Evolutionary conservation across 1,140 invertebrate species (phyloP).

Genomic region (Chironomus tepperi): DNA sequence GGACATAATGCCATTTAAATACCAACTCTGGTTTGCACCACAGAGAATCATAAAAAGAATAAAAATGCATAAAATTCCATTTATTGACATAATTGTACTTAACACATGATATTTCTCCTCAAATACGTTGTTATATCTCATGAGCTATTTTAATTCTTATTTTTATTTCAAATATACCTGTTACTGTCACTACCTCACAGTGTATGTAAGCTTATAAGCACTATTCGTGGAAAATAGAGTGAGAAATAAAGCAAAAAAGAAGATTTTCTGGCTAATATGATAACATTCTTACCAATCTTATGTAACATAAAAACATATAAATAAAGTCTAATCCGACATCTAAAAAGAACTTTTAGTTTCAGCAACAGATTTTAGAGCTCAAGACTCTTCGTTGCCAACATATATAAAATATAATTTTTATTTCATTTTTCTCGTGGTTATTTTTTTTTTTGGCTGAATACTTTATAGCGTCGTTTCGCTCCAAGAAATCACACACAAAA

Average conservation of each 20-base stretch:
- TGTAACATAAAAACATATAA: slow-evolving; percentile 23
- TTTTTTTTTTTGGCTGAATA: neutral
- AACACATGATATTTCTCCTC: no score
- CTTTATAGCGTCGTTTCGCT: slow-evolving; percentile 3
- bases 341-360: slow-evolving; percentile 15
- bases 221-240: slow-evolving; percentile 10
- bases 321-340: slow-evolving; percentile 21
- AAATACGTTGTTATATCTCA: no score
- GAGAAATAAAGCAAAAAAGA: slow-evolving; percentile 16
- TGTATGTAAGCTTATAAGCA: neutral
- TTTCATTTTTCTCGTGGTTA: neutral
- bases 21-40: no score
- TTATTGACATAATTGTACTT: no score
- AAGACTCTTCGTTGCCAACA: neutral
- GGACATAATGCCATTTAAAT: no score
- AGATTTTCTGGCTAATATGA: slow-evolving; percentile 9
- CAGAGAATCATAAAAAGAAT: no score
- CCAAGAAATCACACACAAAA: neutral
- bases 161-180: no score
- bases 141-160: no score
- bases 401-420: slow-evolving; percentile 22
- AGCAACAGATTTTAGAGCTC: slow-evolving; percentile 17
- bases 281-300: slow-evolving; percentile 18
- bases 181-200: no score
- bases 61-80: no score